Evolutionary conservation across 2,888 invertebrate genomes (phyloP), one percentile per base, ranked within the genome.

Genomic region (Gnatocerus cornutus): DNA sequence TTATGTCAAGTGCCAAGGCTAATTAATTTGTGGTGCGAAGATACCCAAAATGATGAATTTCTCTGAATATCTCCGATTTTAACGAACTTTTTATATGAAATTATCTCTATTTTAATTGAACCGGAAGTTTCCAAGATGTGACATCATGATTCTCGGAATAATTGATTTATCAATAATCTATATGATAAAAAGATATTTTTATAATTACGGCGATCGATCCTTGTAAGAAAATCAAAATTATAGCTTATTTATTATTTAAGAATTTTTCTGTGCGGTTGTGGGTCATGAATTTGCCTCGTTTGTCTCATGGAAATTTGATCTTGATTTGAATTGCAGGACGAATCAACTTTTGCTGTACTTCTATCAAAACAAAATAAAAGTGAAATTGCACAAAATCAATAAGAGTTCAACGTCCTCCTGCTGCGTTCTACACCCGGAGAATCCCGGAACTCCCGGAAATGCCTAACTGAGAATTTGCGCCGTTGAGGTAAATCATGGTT

Each of bases 311-410:
- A 59, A 59, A n/a, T 30, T 13, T 61, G 12, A 48, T 50, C 21
- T 50, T 46, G 59, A 59, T 61, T 45, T 21, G 43, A 64, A 53
- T 64, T 65, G 8, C 65, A 65, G 65, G 48, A 66, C 46, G 61
- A 66, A 61, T 59, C 37, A 74, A 75, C 73, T 72, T 75, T 72
- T 73, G 73, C 73, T 68, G 71, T 69, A 73, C 72, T 74, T 74
- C 74, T 67, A 81, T 83, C 82, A 83, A 84, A 84, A 84, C 83
- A 82, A 84, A 84, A 84, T 83, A 85, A 85, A 85, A 85, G 84
- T 85, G 84, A 85, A 85, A 85, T 81, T 84, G 79, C 79, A 79
- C 74, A 79, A 80, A 83, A 84, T 84, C 84, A 81, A 84, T 84
- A 81, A 59, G 67, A 73, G 84, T 78, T 83, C 83, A 80, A 81